Conservation (phyloP, 1,140 invertebrate genomes). For the Bombus superbus region DNA sequence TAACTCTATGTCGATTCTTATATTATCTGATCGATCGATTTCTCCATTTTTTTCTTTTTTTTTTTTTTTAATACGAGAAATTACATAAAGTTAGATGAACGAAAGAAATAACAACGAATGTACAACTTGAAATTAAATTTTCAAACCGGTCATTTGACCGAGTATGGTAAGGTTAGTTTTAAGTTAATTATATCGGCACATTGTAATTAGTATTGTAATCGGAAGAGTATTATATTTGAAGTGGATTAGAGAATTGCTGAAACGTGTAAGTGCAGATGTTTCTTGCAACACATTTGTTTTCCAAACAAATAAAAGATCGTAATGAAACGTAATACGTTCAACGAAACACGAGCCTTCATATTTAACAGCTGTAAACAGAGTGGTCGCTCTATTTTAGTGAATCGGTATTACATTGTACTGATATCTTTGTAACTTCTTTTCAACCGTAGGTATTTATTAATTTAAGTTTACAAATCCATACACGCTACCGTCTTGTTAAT, state of each 20-base stretch:
- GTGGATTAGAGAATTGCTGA: not conserved
- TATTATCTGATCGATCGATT: too few relatives aligned
- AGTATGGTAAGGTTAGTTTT: not conserved
- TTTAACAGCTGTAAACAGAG: not conserved
- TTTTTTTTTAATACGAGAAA: too few relatives aligned
- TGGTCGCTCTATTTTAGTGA: too few relatives aligned
- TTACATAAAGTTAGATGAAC: too few relatives aligned
- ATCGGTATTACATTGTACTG: not conserved
- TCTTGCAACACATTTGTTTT: not conserved
- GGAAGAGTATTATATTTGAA: too few relatives aligned
- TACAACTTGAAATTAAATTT: too few relatives aligned
- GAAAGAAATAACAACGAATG: too few relatives aligned
- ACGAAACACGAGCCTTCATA: not conserved
- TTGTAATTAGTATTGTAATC: too few relatives aligned
- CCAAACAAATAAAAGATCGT: not conserved
- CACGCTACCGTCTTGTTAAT: not conserved
- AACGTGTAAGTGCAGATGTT: not conserved
- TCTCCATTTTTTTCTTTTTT: too few relatives aligned
- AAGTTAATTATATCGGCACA: too few relatives aligned
- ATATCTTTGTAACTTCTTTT: not conserved
- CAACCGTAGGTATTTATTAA: not conserved
- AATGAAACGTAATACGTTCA: not conserved
- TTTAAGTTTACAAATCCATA: not conserved
- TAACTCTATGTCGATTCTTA: too few relatives aligned
- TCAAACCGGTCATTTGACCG: too few relatives aligned